These are phyloP conservation scores for Craniophora ligustri DNA, from an alignment of 2,888 invertebrate genomes.

Conservation along the genomic window DNA sequence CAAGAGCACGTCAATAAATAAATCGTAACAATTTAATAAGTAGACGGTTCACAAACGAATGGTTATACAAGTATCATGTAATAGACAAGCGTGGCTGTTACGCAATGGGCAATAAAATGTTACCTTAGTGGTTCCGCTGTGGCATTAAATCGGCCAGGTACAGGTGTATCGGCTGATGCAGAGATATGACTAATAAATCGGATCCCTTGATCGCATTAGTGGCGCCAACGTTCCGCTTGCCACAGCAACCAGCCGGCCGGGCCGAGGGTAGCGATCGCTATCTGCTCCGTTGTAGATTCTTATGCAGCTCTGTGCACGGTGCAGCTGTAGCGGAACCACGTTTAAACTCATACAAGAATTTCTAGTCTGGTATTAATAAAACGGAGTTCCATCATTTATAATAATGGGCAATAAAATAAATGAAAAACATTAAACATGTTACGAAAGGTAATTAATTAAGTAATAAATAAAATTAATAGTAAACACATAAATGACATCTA, in stretches of 20 bases:
- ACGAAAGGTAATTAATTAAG: conserved; percentile 22
- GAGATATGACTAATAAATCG: conserved; percentile 82
- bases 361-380: conserved; percentile 35
- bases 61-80: conserved; percentile 67
- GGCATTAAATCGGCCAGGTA: conserved; percentile 73
- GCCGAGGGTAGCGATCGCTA: conserved; percentile 62
- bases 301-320: conserved; percentile 40
- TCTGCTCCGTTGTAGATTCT: conserved; percentile 57
- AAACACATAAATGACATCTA: conserved; percentile 18
- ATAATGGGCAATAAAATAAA: conserved; percentile 11
- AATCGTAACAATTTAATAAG: conserved; percentile 66
- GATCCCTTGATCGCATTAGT: conserved; percentile 77
- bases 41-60: conserved; percentile 66
- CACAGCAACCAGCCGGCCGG: conserved; percentile 46
- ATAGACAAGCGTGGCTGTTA: conserved; percentile 68
- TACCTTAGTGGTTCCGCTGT: conserved; percentile 66
- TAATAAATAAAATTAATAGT: conserved; percentile 35
- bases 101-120: conserved; percentile 70
- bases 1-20: conserved; percentile 76
- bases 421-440: conserved; percentile 12
- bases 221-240: conserved; percentile 81
- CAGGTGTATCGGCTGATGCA: conserved; percentile 76
- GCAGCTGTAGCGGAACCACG: conserved; percentile 48
- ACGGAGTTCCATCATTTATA: conserved; percentile 10
- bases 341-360: conserved; percentile 38